These are phyloP conservation scores for Caenorhabditis briggsae DNA, from an alignment of 1,140 invertebrate genomes.

Conservation along the genomic window DNA sequence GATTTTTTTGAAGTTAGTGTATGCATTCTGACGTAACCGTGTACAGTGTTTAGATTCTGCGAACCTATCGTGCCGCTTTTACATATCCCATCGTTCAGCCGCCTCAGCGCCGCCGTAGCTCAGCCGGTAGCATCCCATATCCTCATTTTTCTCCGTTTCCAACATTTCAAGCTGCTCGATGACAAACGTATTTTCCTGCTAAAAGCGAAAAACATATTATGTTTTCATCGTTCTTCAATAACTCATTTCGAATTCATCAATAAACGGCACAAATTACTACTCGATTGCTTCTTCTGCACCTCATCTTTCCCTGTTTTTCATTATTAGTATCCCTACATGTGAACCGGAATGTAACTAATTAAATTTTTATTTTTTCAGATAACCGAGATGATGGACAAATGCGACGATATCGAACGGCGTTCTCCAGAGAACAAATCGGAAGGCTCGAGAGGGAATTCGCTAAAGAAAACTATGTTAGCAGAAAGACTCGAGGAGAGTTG, in stretches of 20 bases:
- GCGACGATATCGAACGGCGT: conserved; percentile 94
- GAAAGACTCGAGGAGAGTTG: conserved; percentile 93
- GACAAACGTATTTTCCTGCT: no score
- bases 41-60: no score
- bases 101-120: no score
- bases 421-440: conserved; percentile 92
- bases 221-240: conserved; percentile 16
- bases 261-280: conserved; percentile 26
- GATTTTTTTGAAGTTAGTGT: no score
- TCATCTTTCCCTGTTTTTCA: conserved; percentile 1
- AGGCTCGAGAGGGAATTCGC: conserved; percentile 96
- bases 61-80: no score
- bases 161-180: no score
- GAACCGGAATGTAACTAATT: conserved; percentile 9
- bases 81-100: no score
- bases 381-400: conserved; percentile 79
- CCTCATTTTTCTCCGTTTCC: no score
- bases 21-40: no score
- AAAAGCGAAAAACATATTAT: conserved; percentile 18
- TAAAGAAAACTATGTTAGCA: conserved; percentile 96
- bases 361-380: conserved; percentile 1
- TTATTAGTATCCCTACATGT: conserved; percentile 25
- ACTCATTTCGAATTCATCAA: conserved; percentile 11
- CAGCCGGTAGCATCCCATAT: no score
- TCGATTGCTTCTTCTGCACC: neutral